A percentile compares a stretch with the other conserved stretches of the same genome.
Evolutionary conservation across 1,140 invertebrate species (phyloP).

Genomic region (Scaptomyza montana): DNA sequence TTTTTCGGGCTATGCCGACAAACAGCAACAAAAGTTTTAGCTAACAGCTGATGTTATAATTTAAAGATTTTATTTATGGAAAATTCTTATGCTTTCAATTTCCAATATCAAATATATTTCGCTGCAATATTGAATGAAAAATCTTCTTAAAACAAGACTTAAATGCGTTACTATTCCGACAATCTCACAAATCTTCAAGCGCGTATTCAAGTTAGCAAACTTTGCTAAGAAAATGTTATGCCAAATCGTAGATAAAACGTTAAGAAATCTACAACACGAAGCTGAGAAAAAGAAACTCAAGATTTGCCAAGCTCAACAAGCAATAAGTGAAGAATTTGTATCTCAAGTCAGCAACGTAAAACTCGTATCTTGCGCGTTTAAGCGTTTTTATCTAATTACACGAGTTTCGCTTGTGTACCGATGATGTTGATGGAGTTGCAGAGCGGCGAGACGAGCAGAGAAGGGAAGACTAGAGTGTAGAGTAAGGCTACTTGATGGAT

Average conservation of each 20-base stretch:
- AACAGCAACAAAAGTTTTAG: conserved; percentile 34
- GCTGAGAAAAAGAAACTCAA: conserved; percentile 7
- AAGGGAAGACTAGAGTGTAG: too few species aligned
- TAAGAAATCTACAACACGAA: conserved; percentile 32
- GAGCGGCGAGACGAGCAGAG: background rate
- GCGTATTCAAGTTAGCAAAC: background rate
- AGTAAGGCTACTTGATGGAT: conserved; percentile 9
- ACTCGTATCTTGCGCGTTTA: conserved; percentile 56
- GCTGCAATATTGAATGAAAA: too few species aligned
- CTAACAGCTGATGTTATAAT: conserved; percentile 23
- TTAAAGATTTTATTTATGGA: conserved; percentile 45
- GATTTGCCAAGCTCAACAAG: background rate
- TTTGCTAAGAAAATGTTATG: background rate
- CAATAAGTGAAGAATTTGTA: conserved; percentile 27
- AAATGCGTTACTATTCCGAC: too few species aligned
- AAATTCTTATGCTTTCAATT: conserved; percentile 26
- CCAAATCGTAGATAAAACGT: conserved; percentile 13
- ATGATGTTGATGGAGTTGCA: background rate
- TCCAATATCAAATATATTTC: too few species aligned
- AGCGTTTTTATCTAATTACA: conserved; percentile 74
- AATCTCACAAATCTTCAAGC: background rate
- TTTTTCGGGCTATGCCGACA: conserved; percentile 47
- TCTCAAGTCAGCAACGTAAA: background rate
- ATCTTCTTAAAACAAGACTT: too few species aligned
- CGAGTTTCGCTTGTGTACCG: conserved; percentile 57